Percentiles rank a stretch among this genome's conserved stretches.
Evolutionary conservation across 2,888 invertebrate species (phyloP).

Genomic region (Seira ritae): DNA sequence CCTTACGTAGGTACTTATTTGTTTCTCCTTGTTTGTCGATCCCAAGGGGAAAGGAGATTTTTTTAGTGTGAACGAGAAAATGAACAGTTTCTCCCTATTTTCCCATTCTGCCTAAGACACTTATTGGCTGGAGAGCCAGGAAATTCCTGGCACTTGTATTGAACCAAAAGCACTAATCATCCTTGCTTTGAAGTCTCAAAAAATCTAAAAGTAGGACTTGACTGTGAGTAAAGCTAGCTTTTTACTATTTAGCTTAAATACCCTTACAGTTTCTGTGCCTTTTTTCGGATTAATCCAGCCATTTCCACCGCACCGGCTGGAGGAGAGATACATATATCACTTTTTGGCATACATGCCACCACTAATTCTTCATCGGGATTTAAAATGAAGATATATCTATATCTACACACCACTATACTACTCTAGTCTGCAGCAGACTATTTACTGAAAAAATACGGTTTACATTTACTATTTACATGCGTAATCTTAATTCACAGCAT

Average conservation of each 20-base stretch:
- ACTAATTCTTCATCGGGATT: conserved; percentile 7
- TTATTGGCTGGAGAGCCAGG: conserved; percentile 57
- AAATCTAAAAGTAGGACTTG: not conserved
- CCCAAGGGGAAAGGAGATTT: conserved; percentile 1
- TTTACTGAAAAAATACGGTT: too few relatives aligned
- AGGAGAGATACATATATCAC: not conserved
- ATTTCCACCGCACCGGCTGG: not conserved
- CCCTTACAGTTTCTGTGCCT: not conserved
- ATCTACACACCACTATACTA: too few relatives aligned
- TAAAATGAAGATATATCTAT: not conserved
- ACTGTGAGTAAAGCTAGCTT: not conserved
- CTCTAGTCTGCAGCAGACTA: too few relatives aligned
- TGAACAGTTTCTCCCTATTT: conserved; percentile 32
- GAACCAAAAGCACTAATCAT: conserved; percentile 43
- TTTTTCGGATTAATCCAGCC: not conserved
- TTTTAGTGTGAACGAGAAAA: conserved; percentile 16
- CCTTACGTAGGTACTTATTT: conserved; percentile 1
- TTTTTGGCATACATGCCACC: not conserved
- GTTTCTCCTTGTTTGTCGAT: too few relatives aligned
- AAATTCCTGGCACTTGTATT: conserved; percentile 60
- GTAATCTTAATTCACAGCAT: too few relatives aligned
- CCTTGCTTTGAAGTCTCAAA: conserved; percentile 9
- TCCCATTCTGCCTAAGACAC: conserved; percentile 39
- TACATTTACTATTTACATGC: too few relatives aligned
- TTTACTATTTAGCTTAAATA: too few relatives aligned